Evolutionary conservation across 2,113 vertebrate genomes (phyloP).

Genomic region (Symphodus melops): DNA sequence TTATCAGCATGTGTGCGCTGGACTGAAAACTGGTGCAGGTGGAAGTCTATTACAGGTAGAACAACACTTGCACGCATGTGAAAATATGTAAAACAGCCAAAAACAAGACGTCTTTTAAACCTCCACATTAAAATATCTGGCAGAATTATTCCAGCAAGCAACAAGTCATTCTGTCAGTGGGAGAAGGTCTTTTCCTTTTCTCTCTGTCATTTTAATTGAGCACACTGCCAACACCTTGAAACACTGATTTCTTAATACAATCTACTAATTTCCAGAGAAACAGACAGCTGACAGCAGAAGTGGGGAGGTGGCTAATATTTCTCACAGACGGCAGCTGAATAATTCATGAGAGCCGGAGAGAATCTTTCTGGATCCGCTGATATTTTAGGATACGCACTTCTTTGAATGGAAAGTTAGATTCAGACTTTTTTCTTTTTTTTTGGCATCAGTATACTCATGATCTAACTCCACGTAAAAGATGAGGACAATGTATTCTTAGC

Average conservation of each 20-base stretch:
- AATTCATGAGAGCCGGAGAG: conserved; percentile 8
- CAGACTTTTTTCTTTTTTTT: too few species aligned
- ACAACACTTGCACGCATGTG: neutral
- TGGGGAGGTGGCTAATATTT: neutral
- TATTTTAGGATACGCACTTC: neutral
- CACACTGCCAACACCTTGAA: conserved; percentile 7
- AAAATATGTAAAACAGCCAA: neutral
- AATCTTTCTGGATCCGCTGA: neutral
- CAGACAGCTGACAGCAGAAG: conserved; percentile 35
- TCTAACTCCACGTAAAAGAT: neutral
- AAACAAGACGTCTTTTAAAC: neutral
- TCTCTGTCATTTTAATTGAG: conserved; percentile 49
- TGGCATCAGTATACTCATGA: neutral
- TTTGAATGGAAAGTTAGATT: neutral
- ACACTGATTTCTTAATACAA: conserved; percentile 29
- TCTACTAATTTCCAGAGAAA: conserved; percentile 10
- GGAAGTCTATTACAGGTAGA: conserved; percentile 16
- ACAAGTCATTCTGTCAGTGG: conserved; percentile 22
- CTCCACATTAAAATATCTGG: neutral
- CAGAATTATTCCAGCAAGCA: conserved; percentile 15
- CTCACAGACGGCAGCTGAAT: neutral
- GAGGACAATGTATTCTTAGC: too few species aligned
- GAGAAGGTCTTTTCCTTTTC: conserved; percentile 21
- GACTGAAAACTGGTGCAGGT: conserved; percentile 9
- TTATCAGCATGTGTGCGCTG: conserved; percentile 36